These are phyloP conservation scores for Phaetusa simplex DNA, from an alignment of 2,113 vertebrate genomes.

Conservation along the genomic window DNA sequence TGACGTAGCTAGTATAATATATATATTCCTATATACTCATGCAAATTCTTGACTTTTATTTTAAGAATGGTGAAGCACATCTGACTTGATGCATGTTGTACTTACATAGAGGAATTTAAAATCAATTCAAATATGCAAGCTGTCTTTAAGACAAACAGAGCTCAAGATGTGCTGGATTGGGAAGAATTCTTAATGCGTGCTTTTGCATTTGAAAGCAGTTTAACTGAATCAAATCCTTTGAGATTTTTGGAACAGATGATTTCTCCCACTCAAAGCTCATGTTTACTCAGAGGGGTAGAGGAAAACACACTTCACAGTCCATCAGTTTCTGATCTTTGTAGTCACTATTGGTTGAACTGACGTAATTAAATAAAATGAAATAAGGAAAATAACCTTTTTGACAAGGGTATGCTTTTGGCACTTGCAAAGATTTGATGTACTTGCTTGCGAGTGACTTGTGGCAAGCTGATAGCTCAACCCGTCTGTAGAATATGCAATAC, in stretches of 20 bases:
- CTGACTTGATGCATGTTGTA: not conserved
- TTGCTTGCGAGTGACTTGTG: not conserved
- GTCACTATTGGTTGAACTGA: not conserved
- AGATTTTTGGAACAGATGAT: not conserved
- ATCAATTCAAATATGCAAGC: not conserved
- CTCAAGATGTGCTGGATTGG: not conserved
- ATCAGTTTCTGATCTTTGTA: not conserved
- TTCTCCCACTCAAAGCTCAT: not conserved
- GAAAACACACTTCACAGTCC: not conserved
- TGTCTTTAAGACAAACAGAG: not conserved
- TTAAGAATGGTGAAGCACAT: not conserved
- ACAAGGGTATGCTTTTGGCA: not conserved
- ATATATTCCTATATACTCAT: not conserved
- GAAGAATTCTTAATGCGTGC: not conserved
- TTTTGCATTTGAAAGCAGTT: not conserved
- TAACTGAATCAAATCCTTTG: not conserved
- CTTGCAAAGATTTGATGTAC: not conserved
- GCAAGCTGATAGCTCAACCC: not conserved
- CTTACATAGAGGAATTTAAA: not conserved
- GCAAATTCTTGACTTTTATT: not conserved
- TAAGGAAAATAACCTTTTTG: not conserved
- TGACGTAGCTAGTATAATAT: not conserved
- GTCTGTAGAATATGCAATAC: not conserved
- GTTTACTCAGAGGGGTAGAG: not conserved
- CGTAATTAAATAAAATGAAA: not conserved